Evolutionary conservation across 1,140 invertebrate genomes (phyloP), one percentile per base, ranked within the genome.

Genomic region (Ceratitis capitata): DNA sequence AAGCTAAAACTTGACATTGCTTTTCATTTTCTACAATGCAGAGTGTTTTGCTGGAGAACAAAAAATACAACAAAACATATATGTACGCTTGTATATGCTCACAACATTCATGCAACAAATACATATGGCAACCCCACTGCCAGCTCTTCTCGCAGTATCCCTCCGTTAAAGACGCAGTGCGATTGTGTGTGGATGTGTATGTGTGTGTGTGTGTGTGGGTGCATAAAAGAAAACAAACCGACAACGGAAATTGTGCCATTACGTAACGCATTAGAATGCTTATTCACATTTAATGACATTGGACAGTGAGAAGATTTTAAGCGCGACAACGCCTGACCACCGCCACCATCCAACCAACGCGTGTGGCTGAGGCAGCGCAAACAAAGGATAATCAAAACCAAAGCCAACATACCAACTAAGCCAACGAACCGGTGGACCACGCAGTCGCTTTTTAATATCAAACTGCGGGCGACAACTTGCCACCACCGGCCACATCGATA

Each of bases 251-350:
- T 85, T 85, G 56, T 69, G 84, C 84, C 69, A 85, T 85, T 82
- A 85, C 49, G 56, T n/a, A 85, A 85, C 84, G 39, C 84, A 85
- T 85, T 82, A 85, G 84, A 78, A 85, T 39, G 69, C 84, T 85
- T 85, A 85, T 85, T 85, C 69, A 78, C 84, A 85, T 85, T 85
- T 85, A 85, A 85, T 85, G 84, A 85, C 84, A 85, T 85, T 82
- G 74, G 84, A 85, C 84, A 85, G 53, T 49, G 19, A n/a, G n/a
- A 53, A 85, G 58, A 84, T 84, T 42, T 56, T 58, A 9, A 26
- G 47, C 32, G 69, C 47, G 29, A 7, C 45, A 32, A 7, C 23
- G 39, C 39, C n/a, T 42, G 56, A 10, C 16, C 42, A 32, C 9
- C 69, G 9, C 61, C 23, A 9, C 2, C 39, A 23, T 3, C 4